Base-by-base conservation (phyloP, 2,888 invertebrate genomes). In the Cecidostiba fungosa region DNA sequence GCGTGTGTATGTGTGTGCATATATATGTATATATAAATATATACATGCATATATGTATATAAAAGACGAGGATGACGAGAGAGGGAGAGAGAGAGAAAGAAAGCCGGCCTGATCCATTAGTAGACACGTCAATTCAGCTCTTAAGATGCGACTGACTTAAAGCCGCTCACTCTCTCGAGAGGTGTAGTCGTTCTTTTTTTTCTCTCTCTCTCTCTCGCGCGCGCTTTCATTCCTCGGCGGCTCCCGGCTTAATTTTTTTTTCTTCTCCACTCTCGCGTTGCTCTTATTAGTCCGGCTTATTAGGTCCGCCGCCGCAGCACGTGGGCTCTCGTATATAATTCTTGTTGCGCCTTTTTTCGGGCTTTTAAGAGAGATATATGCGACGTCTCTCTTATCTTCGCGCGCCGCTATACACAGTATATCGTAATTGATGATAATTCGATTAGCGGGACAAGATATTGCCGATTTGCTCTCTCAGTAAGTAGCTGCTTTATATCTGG, bases 71-170 rank as follows among this genome's bases (percentile, higher is more conserved):
- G 81, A 72, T 74, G 82, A 77, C 77, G 73, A 84, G 82, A 82
- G 81, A 80, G 85, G 77, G 54, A 74, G 72, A 69, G 19, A 36
- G 36, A 62, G 19, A 19, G 69, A 36, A 26, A 29, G 43, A 82
- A 79, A 29, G 72, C 70, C 50, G 43, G 79, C 77, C 80, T 90
- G 93, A 92, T 93, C 93, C 93, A 93, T 93, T 93, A 93, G 93
- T 92, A 91, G 92, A 91, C 92, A 92, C 92, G 92, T 93, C 93
- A 91, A 90, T 91, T 93, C 91, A 89, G 90, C 91, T 93, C 91
- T 92, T 91, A 91, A 92, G 91, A 92, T 90, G 91, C 91, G 92
- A 90, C 90, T 89, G 91, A 90, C 92, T 91, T 91, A 91, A 92
- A 90, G 90, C 90, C 89, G 89, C 89, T 90, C 82, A 66, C 14